Evolutionary conservation across 2,888 invertebrate genomes (phyloP).

Genomic region (Apamea anceps): DNA sequence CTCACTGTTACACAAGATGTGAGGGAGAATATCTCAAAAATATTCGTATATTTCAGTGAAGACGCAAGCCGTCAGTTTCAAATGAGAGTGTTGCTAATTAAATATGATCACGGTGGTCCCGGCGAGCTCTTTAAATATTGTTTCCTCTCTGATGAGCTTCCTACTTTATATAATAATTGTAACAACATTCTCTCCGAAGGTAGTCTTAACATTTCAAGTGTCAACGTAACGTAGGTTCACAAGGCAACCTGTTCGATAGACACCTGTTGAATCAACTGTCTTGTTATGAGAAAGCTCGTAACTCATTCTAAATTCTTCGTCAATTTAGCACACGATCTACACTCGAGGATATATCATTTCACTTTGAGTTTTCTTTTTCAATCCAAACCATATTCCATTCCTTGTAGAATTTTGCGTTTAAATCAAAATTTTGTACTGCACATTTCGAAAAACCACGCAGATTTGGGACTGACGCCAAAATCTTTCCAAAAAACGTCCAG

Average conservation of each 20-base stretch:
- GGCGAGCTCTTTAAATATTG: slow-evolving; percentile 60
- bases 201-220: slow-evolving; percentile 33
- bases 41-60: slow-evolving; percentile 55
- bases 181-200: slow-evolving; percentile 21
- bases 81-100: slow-evolving; percentile 64
- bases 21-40: slow-evolving; percentile 54
- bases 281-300: slow-evolving; percentile 61
- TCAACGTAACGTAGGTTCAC: slow-evolving; percentile 23
- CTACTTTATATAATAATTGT: slow-evolving; percentile 18
- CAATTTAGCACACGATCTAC: slow-evolving; percentile 45
- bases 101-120: slow-evolving; percentile 65
- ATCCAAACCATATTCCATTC: not conserved
- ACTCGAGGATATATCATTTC: slow-evolving; percentile 27
- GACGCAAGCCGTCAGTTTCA: slow-evolving; percentile 55
- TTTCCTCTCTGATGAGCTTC: slow-evolving; percentile 56
- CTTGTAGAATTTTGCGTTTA: not conserved
- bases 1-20: slow-evolving; percentile 57
- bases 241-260: slow-evolving; percentile 51
- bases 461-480: slow-evolving; percentile 54
- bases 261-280: slow-evolving; percentile 60
- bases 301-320: slow-evolving; percentile 58
- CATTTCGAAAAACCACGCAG: slow-evolving; percentile 23
- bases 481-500: slow-evolving; percentile 61
- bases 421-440: not conserved
- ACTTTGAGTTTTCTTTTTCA: slow-evolving; percentile 8